These are phyloP conservation scores for Zaprionus kolodkinae DNA, from an alignment of 1,140 invertebrate genomes.

Conservation along the genomic window DNA sequence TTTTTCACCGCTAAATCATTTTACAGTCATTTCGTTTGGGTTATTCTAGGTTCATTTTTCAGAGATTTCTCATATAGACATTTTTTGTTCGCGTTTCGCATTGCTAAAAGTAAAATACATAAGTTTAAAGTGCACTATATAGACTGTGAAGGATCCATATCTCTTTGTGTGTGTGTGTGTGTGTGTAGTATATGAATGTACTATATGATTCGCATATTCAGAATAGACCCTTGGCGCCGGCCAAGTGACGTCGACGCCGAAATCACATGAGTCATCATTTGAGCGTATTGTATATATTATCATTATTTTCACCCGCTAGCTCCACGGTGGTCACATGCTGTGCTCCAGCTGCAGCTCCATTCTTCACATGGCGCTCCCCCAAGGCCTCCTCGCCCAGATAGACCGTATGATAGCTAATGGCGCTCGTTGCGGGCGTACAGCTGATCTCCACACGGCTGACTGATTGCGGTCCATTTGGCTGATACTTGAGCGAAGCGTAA, in stretches of 20 bases:
- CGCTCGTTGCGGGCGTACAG: conserved; percentile 57
- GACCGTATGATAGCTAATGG: conserved; percentile 79
- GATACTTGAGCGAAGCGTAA: conserved; percentile 77
- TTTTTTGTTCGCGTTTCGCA: conserved; percentile 27
- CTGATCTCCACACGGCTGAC: conserved; percentile 79
- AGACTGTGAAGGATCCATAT: neutral
- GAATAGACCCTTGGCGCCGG: conserved; percentile 72
- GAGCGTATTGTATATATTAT: conserved; percentile 84
- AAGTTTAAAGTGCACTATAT: conserved; percentile 1
- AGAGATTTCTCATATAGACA: conserved; percentile 51
- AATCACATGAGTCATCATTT: conserved; percentile 84
- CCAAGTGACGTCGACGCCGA: conserved; percentile 73
- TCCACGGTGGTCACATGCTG: conserved; percentile 74
- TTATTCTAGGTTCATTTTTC: conserved; percentile 16
- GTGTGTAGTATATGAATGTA: conserved; percentile 17
- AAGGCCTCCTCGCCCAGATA: conserved; percentile 75
- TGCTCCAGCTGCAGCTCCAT: conserved; percentile 1
- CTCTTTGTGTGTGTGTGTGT: conserved; percentile 15
- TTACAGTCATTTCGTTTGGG: conserved; percentile 20
- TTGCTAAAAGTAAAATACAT: conserved; percentile 51
- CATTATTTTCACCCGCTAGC: conserved; percentile 75
- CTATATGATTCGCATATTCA: conserved; percentile 40
- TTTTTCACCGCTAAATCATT: conserved; percentile 20
- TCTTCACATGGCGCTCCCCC: conserved; percentile 56
- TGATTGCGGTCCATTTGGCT: conserved; percentile 61